Percentiles rank a stretch among this genome's conserved stretches.
Conservation (phyloP, 2,888 invertebrate genomes). For the Rhopalosiphum nymphaeae region DNA sequence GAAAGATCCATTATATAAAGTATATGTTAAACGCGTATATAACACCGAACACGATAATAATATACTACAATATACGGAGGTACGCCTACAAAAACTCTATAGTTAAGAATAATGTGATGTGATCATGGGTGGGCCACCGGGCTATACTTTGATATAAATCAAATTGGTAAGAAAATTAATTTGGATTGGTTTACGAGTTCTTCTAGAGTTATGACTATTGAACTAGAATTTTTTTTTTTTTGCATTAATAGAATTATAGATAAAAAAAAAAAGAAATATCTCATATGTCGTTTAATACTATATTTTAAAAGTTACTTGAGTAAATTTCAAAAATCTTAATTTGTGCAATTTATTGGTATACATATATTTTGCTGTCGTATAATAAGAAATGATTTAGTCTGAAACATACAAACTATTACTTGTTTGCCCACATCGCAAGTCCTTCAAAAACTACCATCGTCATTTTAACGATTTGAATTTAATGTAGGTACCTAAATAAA, state of each 20-base stretch:
- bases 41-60: background rate
- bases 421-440: background rate
- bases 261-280: background rate
- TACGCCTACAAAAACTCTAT: background rate
- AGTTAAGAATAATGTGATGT: background rate
- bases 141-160: background rate
- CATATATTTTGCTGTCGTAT: background rate
- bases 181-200: background rate
- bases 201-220: background rate
- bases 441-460: background rate
- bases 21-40: background rate
- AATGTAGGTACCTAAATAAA: background rate
- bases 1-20: conserved; percentile 20
- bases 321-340: background rate
- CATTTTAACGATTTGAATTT: background rate
- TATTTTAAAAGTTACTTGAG: background rate
- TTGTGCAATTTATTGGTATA: background rate
- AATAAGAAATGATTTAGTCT: background rate
- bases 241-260: background rate
- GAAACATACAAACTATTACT: background rate
- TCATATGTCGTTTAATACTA: background rate
- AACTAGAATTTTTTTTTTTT: background rate
- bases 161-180: background rate
- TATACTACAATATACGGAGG: background rate
- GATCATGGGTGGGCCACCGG: background rate